Conservation (phyloP, 2,797 vertebrate species). For the Meda fulgida region DNA sequence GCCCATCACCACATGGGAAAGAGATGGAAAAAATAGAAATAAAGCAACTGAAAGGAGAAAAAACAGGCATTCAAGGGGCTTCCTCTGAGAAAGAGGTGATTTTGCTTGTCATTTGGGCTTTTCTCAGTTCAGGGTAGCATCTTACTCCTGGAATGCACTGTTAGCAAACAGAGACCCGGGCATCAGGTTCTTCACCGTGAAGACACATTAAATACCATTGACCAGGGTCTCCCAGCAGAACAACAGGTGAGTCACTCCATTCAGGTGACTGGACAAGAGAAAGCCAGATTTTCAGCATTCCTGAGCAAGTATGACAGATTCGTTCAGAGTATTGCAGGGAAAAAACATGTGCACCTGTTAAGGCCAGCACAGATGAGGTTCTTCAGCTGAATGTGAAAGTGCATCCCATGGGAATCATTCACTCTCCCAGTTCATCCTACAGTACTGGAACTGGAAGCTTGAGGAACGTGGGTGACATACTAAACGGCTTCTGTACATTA, state of each 20-base stretch:
- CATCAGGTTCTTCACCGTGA: conserved; percentile 11
- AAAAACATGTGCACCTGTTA: neutral
- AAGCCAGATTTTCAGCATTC: conserved; percentile 67
- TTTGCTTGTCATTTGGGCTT: neutral
- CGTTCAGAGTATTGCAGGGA: neutral
- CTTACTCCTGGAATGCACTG: neutral
- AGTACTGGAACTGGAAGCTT: conserved; percentile 17
- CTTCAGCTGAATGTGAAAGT: neutral
- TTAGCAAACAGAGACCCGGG: neutral
- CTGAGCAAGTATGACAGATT: conserved; percentile 1
- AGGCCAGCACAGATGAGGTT: neutral
- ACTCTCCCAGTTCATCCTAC: conserved; percentile 1
- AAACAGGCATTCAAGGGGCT: conserved; percentile 7
- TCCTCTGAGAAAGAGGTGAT: conserved; percentile 8
- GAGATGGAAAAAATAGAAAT: neutral
- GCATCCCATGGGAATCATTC: neutral
- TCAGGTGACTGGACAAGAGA: conserved; percentile 49
- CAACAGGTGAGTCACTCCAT: conserved; percentile 5
- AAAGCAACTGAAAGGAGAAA: neutral
- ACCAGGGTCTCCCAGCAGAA: conserved; percentile 36
- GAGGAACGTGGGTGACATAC: conserved; percentile 13
- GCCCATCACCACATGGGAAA: neutral
- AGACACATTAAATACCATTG: neutral
- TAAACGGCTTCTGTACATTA: conserved; percentile 35
- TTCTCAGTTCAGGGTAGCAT: neutral